Percentiles rank a stretch among this genome's conserved stretches.
Evolutionary conservation across 1,140 invertebrate genomes (phyloP).

Genomic region (Drosophila ohnishii): DNA sequence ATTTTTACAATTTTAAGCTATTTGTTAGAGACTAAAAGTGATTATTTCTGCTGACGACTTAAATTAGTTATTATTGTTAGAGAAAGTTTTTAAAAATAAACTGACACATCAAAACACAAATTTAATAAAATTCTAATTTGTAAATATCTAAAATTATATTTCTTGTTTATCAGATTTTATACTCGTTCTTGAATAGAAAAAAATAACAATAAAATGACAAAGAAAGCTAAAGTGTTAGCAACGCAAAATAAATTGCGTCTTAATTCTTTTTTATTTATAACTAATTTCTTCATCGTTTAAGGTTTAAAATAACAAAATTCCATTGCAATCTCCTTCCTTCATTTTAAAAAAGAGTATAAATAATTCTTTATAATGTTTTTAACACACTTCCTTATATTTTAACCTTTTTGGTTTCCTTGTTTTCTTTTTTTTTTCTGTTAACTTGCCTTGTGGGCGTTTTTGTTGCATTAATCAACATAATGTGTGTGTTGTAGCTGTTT

Average conservation of each 20-base stretch:
- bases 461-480: constrained; percentile 71
- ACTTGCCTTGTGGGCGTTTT: constrained; percentile 54
- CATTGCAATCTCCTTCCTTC: no score
- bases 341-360: not conserved
- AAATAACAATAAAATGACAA: not conserved
- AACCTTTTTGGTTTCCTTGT: constrained; percentile 14
- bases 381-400: constrained; percentile 8
- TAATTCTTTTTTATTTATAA: not conserved
- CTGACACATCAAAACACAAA: not conserved
- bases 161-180: not conserved
- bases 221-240: not conserved
- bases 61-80: no score
- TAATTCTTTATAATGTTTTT: not conserved
- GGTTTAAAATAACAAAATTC: not conserved
- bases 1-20: no score
- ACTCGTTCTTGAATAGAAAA: not conserved
- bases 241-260: not conserved
- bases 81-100: not conserved
- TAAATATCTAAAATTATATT: not conserved
- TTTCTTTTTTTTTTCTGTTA: constrained; percentile 9
- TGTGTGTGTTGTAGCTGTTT: constrained; percentile 45
- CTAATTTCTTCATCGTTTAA: not conserved
- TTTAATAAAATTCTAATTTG: no score
- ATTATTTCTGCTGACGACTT: no score
- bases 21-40: no score